phyloP scores from a whole-genome alignment of 2,113 vertebrate genomes.

The Uria lomvia region DNA sequence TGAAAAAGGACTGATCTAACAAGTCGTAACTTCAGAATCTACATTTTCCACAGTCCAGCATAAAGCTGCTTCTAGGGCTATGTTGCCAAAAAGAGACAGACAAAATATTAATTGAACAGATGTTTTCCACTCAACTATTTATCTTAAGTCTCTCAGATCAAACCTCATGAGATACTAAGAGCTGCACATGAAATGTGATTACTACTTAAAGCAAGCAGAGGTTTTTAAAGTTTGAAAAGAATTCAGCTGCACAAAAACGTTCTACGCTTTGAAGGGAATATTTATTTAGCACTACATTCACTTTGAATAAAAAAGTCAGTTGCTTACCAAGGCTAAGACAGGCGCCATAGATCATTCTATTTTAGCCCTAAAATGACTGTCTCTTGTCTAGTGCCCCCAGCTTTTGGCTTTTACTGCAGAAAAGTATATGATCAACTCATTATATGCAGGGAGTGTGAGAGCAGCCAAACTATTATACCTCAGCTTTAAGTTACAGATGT shows the following conservation, averaged over 20 bases:
- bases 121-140: background rate
- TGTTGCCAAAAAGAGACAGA: background rate
- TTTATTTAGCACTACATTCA: background rate
- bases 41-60: background rate
- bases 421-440: background rate
- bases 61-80: background rate
- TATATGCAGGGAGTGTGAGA: background rate
- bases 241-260: background rate
- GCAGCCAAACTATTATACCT: background rate
- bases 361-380: background rate
- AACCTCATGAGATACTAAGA: background rate
- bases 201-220: background rate
- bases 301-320: background rate
- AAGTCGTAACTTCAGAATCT: background rate
- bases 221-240: constrained; percentile 5
- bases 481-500: background rate
- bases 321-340: background rate
- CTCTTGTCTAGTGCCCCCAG: background rate
- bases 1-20: background rate
- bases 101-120: background rate
- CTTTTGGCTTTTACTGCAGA: background rate
- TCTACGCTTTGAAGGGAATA: background rate
- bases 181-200: background rate
- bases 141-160: background rate
- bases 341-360: background rate